These are phyloP conservation scores for Percopsis transmontana DNA, from an alignment of 2,113 vertebrate species.

Conservation along the genomic window DNA sequence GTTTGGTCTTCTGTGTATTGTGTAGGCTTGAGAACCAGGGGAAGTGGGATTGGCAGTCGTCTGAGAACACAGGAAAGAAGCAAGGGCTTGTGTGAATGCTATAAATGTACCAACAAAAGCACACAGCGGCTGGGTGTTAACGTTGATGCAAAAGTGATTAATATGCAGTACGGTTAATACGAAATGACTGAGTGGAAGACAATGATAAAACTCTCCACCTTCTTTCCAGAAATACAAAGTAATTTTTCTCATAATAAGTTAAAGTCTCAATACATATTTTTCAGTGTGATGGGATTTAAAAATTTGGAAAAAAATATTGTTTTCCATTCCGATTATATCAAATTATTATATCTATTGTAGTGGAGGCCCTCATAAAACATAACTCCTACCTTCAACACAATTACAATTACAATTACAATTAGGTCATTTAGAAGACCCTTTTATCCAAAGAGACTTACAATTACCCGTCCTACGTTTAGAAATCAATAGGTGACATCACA, in stretches of 20 bases:
- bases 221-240: not conserved
- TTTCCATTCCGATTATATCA: too few species aligned
- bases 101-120: not conserved
- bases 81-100: not conserved
- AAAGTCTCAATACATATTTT: not conserved
- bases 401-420: too few species aligned
- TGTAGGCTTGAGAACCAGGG: constrained; percentile 13
- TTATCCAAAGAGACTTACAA: too few species aligned
- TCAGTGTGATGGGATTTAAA: not conserved
- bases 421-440: too few species aligned
- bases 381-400: too few species aligned
- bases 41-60: constrained; percentile 28
- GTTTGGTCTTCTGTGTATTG: constrained; percentile 10
- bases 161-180: not conserved
- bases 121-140: not conserved
- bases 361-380: too few species aligned
- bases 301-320: too few species aligned
- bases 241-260: not conserved
- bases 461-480: too few species aligned
- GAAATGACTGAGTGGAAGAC: too few species aligned
- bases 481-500: too few species aligned
- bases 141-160: not conserved
- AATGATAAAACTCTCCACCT: too few species aligned
- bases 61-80: constrained; percentile 34
- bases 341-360: too few species aligned